Conservation (phyloP, 1,140 invertebrate genomes). For the Hyles euphorbiae region DNA sequence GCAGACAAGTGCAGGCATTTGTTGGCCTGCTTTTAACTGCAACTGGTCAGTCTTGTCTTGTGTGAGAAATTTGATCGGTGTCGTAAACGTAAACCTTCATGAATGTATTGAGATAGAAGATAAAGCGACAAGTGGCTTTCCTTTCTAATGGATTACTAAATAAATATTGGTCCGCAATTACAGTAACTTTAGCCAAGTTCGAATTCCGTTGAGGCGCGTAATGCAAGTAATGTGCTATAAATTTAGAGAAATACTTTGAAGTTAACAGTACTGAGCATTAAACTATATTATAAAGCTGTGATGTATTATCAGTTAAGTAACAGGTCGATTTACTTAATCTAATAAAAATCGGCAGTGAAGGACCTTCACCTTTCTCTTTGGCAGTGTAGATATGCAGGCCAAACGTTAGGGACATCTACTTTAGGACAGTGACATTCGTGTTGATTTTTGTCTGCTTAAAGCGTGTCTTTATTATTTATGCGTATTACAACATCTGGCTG, state of each 20-base stretch:
- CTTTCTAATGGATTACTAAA: constrained; percentile 16
- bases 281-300: neutral
- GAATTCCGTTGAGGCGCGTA: no score
- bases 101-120: constrained; percentile 10
- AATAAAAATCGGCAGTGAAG: neutral
- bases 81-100: constrained; percentile 21
- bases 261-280: neutral
- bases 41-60: constrained; percentile 25
- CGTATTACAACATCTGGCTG: no score
- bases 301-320: constrained; percentile 2
- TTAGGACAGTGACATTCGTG: no score
- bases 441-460: no score
- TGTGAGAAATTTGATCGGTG: constrained; percentile 18
- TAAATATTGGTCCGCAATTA: no score
- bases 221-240: no score
- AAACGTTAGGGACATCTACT: no score
- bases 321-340: neutral
- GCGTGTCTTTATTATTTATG: no score
- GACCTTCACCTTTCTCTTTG: constrained; percentile 11
- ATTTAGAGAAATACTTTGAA: no score
- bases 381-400: neutral
- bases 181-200: no score
- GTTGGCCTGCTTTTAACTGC: constrained; percentile 23
- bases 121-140: constrained; percentile 15
- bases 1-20: constrained; percentile 13